Conservation (phyloP, 1,140 invertebrate species). For the Scaptomyza hsui region DNA sequence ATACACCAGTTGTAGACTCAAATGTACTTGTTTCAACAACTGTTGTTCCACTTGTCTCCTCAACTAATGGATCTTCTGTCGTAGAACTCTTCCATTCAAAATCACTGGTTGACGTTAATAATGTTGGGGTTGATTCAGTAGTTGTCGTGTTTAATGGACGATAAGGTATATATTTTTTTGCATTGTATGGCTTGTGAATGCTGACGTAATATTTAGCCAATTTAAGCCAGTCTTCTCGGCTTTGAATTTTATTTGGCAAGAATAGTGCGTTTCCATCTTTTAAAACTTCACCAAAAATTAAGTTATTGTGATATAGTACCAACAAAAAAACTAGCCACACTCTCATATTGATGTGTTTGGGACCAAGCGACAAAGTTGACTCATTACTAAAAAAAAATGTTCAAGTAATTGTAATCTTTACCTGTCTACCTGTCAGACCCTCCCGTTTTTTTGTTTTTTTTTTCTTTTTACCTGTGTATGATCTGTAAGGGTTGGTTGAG, state of each 20-base stretch:
- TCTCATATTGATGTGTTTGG: conserved; percentile 37
- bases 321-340: conserved; percentile 32
- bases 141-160: conserved; percentile 14
- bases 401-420: conserved; percentile 15
- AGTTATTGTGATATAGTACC: background rate
- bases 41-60: background rate
- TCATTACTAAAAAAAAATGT: conserved; percentile 30
- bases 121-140: background rate
- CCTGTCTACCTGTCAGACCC: conserved; percentile 45
- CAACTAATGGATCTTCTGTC: background rate
- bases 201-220: conserved; percentile 41
- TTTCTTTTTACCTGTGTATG: conserved; percentile 32
- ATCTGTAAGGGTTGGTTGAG: background rate
- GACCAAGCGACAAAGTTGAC: conserved; percentile 17
- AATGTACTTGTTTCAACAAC: background rate
- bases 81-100: background rate
- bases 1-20: conserved; percentile 4
- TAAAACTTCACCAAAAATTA: background rate
- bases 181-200: conserved; percentile 41
- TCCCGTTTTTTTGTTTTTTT: background rate
- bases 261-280: background rate
- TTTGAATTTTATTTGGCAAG: conserved; percentile 28
- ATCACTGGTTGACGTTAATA: background rate
- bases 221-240: conserved; percentile 48
- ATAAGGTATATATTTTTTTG: conserved; percentile 48